A percentile compares a stretch with the other conserved stretches of the same genome.
phyloP scores from a whole-genome alignment of 1,140 invertebrate species.

The Lepidurus packardi region DNA sequence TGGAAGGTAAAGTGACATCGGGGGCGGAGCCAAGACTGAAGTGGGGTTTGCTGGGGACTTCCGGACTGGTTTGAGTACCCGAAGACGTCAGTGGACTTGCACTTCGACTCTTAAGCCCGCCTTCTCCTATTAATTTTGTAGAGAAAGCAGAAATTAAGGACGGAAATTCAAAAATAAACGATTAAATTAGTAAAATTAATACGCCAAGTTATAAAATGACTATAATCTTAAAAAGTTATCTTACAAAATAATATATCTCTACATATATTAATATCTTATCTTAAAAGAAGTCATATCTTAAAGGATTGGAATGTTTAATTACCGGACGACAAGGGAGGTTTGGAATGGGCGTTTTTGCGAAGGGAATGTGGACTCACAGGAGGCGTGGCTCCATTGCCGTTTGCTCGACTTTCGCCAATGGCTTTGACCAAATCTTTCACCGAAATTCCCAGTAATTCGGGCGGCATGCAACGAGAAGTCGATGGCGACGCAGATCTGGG shows the following conservation, averaged over 20 bases:
- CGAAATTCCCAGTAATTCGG: constrained; percentile 64
- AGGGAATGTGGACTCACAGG: constrained; percentile 60
- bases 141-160: neutral
- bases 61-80: constrained; percentile 69
- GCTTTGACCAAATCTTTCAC: constrained; percentile 73
- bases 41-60: constrained; percentile 51
- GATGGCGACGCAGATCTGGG: neutral
- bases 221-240: too few species aligned
- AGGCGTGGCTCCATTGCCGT: constrained; percentile 67
- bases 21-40: constrained; percentile 54
- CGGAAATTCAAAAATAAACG: neutral
- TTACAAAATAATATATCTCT: too few species aligned
- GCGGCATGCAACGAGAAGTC: constrained; percentile 34
- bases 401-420: constrained; percentile 67
- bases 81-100: constrained; percentile 38
- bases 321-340: neutral
- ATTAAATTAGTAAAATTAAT: neutral
- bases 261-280: neutral
- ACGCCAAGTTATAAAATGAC: too few species aligned
- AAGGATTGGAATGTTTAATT: neutral
- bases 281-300: neutral
- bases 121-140: neutral
- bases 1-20: neutral
- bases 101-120: neutral
- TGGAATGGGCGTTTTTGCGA: constrained; percentile 35